Base-by-base conservation (phyloP, 53 echinoderm and acorn worm genomes). In the Echinometra lucunter region DNA sequence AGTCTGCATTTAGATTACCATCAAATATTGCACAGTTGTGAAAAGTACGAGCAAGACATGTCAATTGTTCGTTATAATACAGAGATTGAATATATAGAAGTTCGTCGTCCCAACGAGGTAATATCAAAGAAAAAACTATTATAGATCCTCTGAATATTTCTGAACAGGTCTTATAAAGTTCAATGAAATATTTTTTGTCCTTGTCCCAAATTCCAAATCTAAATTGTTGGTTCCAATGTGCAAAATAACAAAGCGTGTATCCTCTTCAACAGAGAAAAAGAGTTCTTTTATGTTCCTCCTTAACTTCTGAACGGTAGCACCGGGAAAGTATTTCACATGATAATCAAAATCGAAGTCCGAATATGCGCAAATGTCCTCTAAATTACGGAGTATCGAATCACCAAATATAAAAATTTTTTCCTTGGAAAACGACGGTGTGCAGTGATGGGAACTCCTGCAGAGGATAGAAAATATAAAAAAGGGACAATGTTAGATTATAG, bases 371-470 rank as follows among this genome's bases (percentile, higher is more conserved):
- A 69, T 69, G 17, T 69, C 69, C n/a, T 69, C 69, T 69, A 69
- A 69, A 69, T 69, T 10, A 1, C 28, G 3, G 2, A 69, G n/a
- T 27, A 69, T 69, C 3, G 69, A 69, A 69, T 69, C 69, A 30
- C 69, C 69, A 69, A 69, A 69, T 6, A 69, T 27, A n/a, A 69
- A 69, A 30, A 13, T 69, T 10, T n/a, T n/a, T n/a, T 69, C 69
- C 10, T 30, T 69, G 69, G 32, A 30, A 69, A 69, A 66, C 66
- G 66, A 18, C 32, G 69, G 69, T 69, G 69, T 69, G 69, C 69
- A 69, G 69, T 69, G 69, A 69, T 69, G 69, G 69, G 69, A n/a
- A 69, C 69, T 69, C 69, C 69, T 69, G 69, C n/a, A 69, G n/a
- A 69, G 69, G 69, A 69, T 1, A 69, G 8, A 69, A 27, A 69